Percentiles rank a stretch among this genome's conserved stretches.
Conservation (phyloP, 1,140 invertebrate species). For the Holcopasites calliopsidis region DNA sequence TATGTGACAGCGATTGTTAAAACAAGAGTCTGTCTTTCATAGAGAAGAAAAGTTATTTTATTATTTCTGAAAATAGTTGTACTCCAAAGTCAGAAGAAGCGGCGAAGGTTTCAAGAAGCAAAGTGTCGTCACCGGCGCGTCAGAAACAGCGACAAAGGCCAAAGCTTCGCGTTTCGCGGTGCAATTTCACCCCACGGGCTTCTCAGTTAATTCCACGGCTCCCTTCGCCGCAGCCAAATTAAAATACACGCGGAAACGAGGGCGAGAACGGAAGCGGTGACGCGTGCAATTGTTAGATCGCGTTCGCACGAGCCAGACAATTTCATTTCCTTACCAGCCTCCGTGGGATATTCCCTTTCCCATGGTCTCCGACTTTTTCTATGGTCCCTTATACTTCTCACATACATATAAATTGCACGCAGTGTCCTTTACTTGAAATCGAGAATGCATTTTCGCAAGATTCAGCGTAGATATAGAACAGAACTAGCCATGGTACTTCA, state of each 20-base stretch:
- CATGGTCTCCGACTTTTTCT: not conserved
- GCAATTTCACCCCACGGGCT: conserved; percentile 32
- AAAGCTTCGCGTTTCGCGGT: not conserved
- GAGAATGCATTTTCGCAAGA: not conserved
- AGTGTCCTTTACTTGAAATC: too few species aligned
- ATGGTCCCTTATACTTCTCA: not conserved
- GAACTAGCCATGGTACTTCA: too few species aligned
- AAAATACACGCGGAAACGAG: conserved; percentile 33
- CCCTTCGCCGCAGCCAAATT: conserved; percentile 9
- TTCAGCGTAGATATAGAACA: not conserved
- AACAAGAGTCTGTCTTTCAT: too few species aligned
- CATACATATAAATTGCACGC: too few species aligned
- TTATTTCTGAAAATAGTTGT: too few species aligned
- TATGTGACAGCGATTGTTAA: too few species aligned
- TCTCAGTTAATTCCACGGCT: conserved; percentile 33
- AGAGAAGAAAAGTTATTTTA: too few species aligned
- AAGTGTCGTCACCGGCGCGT: too few species aligned
- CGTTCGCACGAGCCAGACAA: conserved; percentile 1
- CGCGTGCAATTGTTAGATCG: conserved; percentile 28
- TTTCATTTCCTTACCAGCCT: conserved; percentile 41
- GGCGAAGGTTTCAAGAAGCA: too few species aligned
- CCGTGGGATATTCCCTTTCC: not conserved
- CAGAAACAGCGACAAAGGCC: not conserved
- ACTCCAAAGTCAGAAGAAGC: too few species aligned
- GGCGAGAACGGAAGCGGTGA: conserved; percentile 20